phyloP scores from a whole-genome alignment of 2,113 vertebrate genomes.

The Dromiciops gliroides region DNA sequence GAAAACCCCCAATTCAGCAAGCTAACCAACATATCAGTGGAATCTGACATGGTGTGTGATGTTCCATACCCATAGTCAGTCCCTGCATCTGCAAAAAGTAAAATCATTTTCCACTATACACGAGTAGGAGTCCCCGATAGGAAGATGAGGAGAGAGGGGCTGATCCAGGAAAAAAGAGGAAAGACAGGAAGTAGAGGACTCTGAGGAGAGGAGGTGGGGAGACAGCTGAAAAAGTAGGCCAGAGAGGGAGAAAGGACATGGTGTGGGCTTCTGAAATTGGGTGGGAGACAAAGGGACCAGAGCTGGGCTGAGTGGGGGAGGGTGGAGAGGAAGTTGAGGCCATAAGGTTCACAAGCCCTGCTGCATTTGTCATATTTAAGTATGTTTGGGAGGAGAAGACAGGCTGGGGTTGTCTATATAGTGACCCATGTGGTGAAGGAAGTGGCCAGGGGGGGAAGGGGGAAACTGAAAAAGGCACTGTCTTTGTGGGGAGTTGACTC shows the following conservation, averaged over 20 bases:
- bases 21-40: neutral
- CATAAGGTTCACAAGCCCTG: neutral
- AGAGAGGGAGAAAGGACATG: neutral
- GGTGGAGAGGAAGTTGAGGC: neutral
- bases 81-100: neutral
- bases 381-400: neutral
- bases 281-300: neutral
- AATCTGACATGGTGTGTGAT: neutral
- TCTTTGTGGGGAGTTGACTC: neutral
- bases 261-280: neutral
- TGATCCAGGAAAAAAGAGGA: neutral
- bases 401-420: neutral
- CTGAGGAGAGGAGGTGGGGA: neutral
- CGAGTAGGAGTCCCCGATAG: neutral
- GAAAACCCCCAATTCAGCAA: neutral
- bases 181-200: neutral
- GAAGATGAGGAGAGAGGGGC: neutral
- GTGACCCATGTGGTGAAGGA: neutral
- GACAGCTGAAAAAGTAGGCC: neutral
- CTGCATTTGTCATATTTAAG: neutral
- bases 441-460: neutral
- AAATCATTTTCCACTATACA: neutral
- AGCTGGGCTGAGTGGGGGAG: neutral
- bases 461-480: neutral
- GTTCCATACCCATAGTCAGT: neutral